Conservation (phyloP, 2,113 vertebrate species). For the Anhinga rufa region DNA sequence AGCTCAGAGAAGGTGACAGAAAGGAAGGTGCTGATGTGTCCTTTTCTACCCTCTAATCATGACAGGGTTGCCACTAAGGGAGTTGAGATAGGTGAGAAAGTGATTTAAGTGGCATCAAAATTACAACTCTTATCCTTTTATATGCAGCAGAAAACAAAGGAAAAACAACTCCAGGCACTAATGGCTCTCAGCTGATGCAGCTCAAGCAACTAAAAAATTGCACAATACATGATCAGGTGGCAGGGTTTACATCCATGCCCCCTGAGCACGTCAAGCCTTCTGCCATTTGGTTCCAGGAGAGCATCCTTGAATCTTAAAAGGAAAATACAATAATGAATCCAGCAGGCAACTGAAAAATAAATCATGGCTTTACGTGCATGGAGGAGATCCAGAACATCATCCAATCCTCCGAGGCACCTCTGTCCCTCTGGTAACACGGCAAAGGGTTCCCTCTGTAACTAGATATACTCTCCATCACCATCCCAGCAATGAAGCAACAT, state of each 20-base stretch:
- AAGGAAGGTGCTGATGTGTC: background rate
- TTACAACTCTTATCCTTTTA: background rate
- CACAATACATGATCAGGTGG: background rate
- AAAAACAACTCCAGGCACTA: conserved; percentile 5
- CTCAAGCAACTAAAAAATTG: background rate
- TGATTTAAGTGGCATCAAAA: background rate
- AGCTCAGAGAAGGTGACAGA: background rate
- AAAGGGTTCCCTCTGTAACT: conserved; percentile 2
- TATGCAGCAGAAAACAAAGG: conserved; percentile 7
- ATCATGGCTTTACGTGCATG: conserved; percentile 1
- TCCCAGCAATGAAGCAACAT: background rate
- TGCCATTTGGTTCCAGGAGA: background rate
- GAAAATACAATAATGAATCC: background rate
- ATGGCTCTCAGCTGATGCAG: background rate
- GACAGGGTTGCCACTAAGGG: background rate
- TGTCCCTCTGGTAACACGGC: background rate
- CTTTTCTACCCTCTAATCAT: background rate
- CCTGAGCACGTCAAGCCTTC: background rate
- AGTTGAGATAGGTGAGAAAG: background rate
- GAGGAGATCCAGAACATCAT: conserved; percentile 53
- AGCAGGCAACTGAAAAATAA: conserved; percentile 3
- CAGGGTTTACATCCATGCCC: background rate
- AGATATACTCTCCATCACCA: background rate
- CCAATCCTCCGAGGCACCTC: background rate
- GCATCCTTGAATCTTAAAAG: background rate